These are phyloP conservation scores for Cebus imitator DNA, from an alignment of 2,113 vertebrate genomes.

Conservation along the genomic window DNA sequence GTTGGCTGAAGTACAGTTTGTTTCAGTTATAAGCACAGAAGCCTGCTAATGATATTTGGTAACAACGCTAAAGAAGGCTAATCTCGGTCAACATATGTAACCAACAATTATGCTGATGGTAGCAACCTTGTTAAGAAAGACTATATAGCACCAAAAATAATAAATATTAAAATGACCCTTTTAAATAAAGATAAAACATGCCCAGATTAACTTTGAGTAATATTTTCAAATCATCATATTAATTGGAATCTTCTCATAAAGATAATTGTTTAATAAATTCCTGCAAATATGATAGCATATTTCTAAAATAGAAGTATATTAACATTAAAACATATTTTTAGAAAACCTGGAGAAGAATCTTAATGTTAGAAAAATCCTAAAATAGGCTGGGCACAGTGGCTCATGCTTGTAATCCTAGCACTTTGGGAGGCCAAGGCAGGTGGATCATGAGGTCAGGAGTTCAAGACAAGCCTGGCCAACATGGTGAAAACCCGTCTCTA, in stretches of 20 bases:
- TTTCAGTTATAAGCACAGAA: neutral
- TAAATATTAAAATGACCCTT: neutral
- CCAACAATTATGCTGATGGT: neutral
- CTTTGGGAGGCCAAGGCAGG: no score
- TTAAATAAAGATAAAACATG: neutral
- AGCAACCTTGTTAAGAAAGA: neutral
- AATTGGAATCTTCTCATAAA: neutral
- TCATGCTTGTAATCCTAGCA: no score
- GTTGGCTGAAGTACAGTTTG: neutral
- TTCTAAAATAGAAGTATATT: neutral
- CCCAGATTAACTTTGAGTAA: neutral
- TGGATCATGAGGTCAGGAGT: no score
- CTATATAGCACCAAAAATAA: accelerated
- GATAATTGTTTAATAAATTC: neutral
- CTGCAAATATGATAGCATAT: neutral
- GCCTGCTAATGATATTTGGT: neutral
- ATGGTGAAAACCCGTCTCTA: no score
- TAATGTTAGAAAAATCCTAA: no score
- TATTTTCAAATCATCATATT: neutral
- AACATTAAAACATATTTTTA: neutral
- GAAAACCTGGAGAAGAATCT: no score
- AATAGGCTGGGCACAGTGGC: no score
- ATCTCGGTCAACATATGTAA: neutral
- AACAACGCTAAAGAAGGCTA: neutral
- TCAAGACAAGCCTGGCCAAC: no score